Conservation (phyloP, 2,113 vertebrate species). For the Cololabis saira region DNA sequence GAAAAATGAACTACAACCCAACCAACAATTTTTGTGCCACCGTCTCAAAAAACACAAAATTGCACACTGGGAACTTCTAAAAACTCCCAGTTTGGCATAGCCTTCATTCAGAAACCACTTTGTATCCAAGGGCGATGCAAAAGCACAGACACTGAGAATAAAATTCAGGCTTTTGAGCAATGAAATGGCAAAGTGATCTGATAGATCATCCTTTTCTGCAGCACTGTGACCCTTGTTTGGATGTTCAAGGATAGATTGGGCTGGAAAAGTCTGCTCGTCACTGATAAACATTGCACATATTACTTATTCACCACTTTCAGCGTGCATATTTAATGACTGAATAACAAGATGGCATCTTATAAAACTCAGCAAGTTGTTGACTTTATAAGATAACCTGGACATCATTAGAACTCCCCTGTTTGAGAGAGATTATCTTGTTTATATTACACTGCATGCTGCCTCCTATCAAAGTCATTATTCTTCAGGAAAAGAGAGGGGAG, state of each 20-base stretch:
- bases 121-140: conserved; percentile 31
- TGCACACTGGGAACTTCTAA: conserved; percentile 31
- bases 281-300: no score
- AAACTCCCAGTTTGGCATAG: conserved; percentile 38
- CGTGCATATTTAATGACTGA: not conserved
- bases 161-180: conserved; percentile 20
- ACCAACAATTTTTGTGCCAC: conserved; percentile 44
- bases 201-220: conserved; percentile 7
- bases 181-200: conserved; percentile 1
- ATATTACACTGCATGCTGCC: conserved; percentile 11
- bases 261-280: not conserved
- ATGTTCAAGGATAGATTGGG: conserved; percentile 1
- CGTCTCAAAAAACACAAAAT: conserved; percentile 38
- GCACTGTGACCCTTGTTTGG: not conserved
- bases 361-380: not conserved
- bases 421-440: conserved; percentile 22
- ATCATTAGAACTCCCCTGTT: conserved; percentile 25
- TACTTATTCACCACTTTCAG: no score
- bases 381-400: not conserved
- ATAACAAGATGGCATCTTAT: not conserved
- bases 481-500: conserved; percentile 3
- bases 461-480: conserved; percentile 52
- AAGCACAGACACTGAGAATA: conserved; percentile 15
- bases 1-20: conserved; percentile 11
- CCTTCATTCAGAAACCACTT: conserved; percentile 42